Conservation (phyloP, 2,888 invertebrate species). For the Plemyria rubiginata region DNA sequence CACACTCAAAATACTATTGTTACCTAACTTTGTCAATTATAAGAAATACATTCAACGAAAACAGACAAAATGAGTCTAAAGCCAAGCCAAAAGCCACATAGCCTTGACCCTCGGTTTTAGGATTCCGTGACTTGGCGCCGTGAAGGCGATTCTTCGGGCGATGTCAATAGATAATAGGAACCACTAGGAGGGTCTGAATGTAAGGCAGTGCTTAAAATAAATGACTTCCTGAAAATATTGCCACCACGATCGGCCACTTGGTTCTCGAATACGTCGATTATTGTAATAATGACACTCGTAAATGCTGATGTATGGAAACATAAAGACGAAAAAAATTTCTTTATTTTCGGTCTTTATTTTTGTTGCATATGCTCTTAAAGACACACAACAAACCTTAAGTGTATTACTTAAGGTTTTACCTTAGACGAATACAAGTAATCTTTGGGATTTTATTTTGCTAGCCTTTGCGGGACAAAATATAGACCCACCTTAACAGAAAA, state of each 20-base stretch:
- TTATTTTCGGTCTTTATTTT: too few relatives aligned
- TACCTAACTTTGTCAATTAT: not conserved
- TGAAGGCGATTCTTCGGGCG: conserved; percentile 13
- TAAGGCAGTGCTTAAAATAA: conserved; percentile 4
- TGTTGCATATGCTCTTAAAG: too few relatives aligned
- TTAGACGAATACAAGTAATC: too few relatives aligned
- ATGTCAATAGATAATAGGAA: conserved; percentile 17
- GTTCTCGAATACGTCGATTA: not conserved
- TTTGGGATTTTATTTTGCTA: too few relatives aligned
- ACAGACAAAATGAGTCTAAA: not conserved
- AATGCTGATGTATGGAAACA: not conserved
- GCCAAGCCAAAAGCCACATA: conserved; percentile 7
- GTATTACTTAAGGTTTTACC: too few relatives aligned
- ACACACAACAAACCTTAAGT: too few relatives aligned
- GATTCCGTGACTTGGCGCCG: conserved; percentile 25
- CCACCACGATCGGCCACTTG: not conserved
- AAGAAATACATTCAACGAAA: not conserved
- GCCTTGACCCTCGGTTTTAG: conserved; percentile 19
- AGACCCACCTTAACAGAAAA: too few relatives aligned
- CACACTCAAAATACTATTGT: too few relatives aligned
- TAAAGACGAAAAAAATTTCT: too few relatives aligned
- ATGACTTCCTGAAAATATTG: conserved; percentile 2
- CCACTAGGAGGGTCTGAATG: not conserved
- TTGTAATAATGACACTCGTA: not conserved
- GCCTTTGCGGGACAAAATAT: too few relatives aligned